Evolutionary conservation across 2,113 vertebrate species (phyloP).

Genomic region (Hydropotes inermis): DNA sequence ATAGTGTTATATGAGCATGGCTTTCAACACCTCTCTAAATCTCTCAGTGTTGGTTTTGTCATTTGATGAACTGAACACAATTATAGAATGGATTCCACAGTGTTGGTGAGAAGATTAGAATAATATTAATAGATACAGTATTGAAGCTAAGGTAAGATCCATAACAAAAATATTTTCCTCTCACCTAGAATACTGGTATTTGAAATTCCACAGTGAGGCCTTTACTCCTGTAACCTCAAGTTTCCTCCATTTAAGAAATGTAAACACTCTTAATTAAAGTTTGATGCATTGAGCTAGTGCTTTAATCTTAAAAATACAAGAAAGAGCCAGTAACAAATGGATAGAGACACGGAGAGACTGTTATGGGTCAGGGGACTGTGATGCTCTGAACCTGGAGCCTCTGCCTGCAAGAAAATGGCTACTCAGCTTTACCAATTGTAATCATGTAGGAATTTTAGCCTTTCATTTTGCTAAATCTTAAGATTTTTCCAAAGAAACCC

Average conservation of each 20-base stretch:
- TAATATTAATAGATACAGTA: neutral
- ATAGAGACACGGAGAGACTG: neutral
- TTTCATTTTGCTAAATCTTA: neutral
- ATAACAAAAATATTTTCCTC: neutral
- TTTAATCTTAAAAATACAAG: neutral
- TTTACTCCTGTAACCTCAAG: neutral
- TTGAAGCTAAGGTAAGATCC: neutral
- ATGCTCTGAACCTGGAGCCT: neutral
- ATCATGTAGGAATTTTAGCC: neutral
- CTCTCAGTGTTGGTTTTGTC: neutral
- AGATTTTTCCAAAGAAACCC: neutral
- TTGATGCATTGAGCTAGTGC: neutral
- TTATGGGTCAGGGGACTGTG: too few relatives aligned
- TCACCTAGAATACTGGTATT: neutral
- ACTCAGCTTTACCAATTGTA: neutral
- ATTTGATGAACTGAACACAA: neutral
- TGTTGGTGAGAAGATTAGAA: neutral
- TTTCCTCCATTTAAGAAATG: neutral
- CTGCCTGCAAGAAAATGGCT: fast-evolving
- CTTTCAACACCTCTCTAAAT: neutral
- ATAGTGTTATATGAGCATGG: neutral
- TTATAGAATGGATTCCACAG: neutral
- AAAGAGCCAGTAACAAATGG: neutral
- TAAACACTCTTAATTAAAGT: neutral
- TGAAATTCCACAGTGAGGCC: neutral